Percentiles rank a stretch among this genome's conserved stretches.
Evolutionary conservation across 2,888 invertebrate genomes (phyloP).

Genomic region (Eucera pruinosa): DNA sequence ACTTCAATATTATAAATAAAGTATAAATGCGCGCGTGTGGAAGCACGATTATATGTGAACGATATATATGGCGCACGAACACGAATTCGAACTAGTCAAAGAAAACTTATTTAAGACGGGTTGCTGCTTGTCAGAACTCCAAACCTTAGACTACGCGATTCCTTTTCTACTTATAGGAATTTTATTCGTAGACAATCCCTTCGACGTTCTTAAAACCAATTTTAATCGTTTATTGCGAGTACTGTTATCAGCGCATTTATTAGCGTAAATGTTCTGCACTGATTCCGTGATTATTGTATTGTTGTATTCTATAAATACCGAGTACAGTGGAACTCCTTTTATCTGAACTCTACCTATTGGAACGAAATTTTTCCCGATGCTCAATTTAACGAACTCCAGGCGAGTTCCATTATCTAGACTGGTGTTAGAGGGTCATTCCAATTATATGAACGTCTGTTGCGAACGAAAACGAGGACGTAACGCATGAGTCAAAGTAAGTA

Average conservation of each 20-base stretch:
- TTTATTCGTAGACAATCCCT: slow-evolving; percentile 8
- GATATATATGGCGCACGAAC: slow-evolving; percentile 30
- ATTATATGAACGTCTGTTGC: too few species aligned
- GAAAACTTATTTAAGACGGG: neutral
- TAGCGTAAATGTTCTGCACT: neutral
- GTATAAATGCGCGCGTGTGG: slow-evolving; percentile 15
- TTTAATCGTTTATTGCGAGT: too few species aligned
- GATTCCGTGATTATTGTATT: neutral
- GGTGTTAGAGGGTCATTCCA: too few species aligned
- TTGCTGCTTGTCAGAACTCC: neutral
- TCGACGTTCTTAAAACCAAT: neutral
- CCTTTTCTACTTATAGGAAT: slow-evolving; percentile 9
- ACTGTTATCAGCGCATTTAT: neutral
- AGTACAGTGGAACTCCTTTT: too few species aligned
- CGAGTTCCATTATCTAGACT: too few species aligned
- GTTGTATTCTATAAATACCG: too few species aligned
- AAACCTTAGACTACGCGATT: neutral
- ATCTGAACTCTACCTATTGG: too few species aligned
- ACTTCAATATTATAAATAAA: slow-evolving; percentile 29
- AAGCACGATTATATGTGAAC: slow-evolving; percentile 23
- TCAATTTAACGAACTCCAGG: too few species aligned
- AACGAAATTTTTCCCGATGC: too few species aligned
- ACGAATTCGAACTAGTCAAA: neutral
- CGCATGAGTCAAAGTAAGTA: too few species aligned
- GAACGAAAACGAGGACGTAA: too few species aligned